Percentiles rank a stretch among this genome's conserved stretches.
phyloP scores from a whole-genome alignment of 1,140 invertebrate species.

The Mamestra configurata region DNA sequence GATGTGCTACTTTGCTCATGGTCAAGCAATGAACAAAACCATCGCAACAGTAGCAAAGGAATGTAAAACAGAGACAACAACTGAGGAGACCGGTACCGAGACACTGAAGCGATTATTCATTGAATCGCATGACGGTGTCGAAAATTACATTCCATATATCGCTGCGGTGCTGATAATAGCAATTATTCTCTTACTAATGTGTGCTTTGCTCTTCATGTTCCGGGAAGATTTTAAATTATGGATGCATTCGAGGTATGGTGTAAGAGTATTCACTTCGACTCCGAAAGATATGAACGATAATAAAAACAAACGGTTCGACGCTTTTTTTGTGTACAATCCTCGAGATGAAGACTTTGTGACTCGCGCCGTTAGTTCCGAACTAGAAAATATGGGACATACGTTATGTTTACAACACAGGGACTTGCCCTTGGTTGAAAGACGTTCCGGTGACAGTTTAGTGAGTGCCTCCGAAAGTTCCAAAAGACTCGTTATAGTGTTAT shows the following conservation, averaged over 20 bases:
- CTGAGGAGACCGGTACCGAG: slow-evolving; percentile 86
- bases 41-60: slow-evolving; percentile 82
- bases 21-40: slow-evolving; percentile 84
- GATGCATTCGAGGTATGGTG: slow-evolving; percentile 96
- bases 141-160: slow-evolving; percentile 94
- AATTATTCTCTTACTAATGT: slow-evolving; percentile 92
- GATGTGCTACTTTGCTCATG: slow-evolving; percentile 85
- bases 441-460: slow-evolving; percentile 92
- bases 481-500: slow-evolving; percentile 92
- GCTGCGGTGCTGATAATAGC: slow-evolving; percentile 92
- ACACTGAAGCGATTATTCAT: slow-evolving; percentile 88
- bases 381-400: slow-evolving; percentile 91
- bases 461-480: slow-evolving; percentile 93
- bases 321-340: slow-evolving; percentile 95
- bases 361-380: slow-evolving; percentile 92
- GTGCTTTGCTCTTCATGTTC: slow-evolving; percentile 94
- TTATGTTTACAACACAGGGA: slow-evolving; percentile 96
- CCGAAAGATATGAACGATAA: slow-evolving; percentile 87
- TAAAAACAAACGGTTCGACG: slow-evolving; percentile 93
- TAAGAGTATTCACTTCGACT: slow-evolving; percentile 92
- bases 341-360: slow-evolving; percentile 95
- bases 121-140: slow-evolving; percentile 85
- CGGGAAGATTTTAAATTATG: slow-evolving; percentile 95
- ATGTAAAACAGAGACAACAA: slow-evolving; percentile 85
- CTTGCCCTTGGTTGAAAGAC: slow-evolving; percentile 90